Conservation (phyloP, 2,888 invertebrate species). For the Ichneumoninae sp. region DNA sequence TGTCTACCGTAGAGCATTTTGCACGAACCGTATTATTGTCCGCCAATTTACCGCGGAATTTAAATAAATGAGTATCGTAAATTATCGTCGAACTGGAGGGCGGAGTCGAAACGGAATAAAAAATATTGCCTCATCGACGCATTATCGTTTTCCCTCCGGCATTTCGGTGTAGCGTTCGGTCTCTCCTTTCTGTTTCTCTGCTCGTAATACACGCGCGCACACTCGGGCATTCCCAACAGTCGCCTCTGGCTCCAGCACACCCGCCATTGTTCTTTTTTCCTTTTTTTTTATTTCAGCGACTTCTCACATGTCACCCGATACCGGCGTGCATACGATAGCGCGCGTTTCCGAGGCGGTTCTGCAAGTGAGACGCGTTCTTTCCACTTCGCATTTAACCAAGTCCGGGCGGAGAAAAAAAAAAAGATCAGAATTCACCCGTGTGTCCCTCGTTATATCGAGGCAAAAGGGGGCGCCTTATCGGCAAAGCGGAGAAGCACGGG, state of each 20-base stretch:
- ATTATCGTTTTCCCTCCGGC: constrained; percentile 1
- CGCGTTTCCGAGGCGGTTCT: constrained; percentile 7
- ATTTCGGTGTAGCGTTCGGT: constrained; percentile 18
- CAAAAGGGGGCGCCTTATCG: constrained; percentile 7
- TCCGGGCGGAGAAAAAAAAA: neutral
- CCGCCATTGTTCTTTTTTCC: constrained; percentile 19
- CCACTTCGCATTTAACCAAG: neutral
- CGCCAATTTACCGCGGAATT: constrained; percentile 21
- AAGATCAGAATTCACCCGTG: neutral
- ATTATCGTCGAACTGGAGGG: constrained; percentile 22
- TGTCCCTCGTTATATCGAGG: constrained; percentile 11
- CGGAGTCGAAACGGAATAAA: constrained; percentile 14
- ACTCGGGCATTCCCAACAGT: neutral
- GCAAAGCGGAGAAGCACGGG: neutral
- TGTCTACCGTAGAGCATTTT: neutral
- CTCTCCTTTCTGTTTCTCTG: neutral
- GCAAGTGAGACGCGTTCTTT: constrained; percentile 15
- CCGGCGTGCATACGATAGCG: constrained; percentile 40
- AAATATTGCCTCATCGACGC: constrained; percentile 26
- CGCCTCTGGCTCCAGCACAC: constrained; percentile 8
- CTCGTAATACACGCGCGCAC: neutral
- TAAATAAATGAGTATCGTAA: constrained; percentile 24
- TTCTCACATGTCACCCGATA: constrained; percentile 51
- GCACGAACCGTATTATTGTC: constrained; percentile 8
- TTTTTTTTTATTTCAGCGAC: constrained; percentile 25